Conservation (phyloP, 2,113 vertebrate genomes). For the Tiliqua scincoides region DNA sequence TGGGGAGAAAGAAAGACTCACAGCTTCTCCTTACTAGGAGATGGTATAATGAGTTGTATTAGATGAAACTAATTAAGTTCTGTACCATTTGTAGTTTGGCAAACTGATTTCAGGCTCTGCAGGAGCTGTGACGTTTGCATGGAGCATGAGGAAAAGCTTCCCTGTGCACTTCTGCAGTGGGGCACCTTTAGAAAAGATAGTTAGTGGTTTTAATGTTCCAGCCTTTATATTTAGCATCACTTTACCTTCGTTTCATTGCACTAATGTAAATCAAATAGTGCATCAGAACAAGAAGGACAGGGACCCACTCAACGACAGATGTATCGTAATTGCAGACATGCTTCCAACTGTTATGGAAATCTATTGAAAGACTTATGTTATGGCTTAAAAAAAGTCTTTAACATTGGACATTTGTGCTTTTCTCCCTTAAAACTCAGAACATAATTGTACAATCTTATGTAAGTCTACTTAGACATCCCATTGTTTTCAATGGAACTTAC, state of each 20-base stretch:
- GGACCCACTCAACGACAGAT: background rate
- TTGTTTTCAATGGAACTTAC: too few relatives aligned
- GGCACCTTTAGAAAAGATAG: background rate
- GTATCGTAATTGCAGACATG: too few relatives aligned
- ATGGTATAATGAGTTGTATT: background rate
- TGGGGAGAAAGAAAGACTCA: background rate
- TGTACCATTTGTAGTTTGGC: background rate
- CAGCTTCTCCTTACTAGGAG: background rate
- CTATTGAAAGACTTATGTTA: too few relatives aligned
- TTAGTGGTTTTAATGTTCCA: slow-evolving; percentile 9
- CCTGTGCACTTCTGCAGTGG: background rate
- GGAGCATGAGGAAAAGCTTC: background rate
- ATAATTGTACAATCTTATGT: too few relatives aligned
- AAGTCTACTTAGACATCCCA: too few relatives aligned
- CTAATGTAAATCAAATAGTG: background rate
- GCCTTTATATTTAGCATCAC: background rate
- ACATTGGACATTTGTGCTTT: background rate
- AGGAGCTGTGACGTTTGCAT: background rate
- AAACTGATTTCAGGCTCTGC: background rate
- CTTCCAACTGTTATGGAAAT: too few relatives aligned
- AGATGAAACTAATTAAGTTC: background rate
- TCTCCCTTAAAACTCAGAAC: background rate
- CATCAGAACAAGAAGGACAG: background rate
- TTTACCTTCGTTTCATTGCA: background rate
- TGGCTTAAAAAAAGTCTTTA: background rate